phyloP scores from a whole-genome alignment of 2,888 invertebrate species.

The Bugula neritina region DNA sequence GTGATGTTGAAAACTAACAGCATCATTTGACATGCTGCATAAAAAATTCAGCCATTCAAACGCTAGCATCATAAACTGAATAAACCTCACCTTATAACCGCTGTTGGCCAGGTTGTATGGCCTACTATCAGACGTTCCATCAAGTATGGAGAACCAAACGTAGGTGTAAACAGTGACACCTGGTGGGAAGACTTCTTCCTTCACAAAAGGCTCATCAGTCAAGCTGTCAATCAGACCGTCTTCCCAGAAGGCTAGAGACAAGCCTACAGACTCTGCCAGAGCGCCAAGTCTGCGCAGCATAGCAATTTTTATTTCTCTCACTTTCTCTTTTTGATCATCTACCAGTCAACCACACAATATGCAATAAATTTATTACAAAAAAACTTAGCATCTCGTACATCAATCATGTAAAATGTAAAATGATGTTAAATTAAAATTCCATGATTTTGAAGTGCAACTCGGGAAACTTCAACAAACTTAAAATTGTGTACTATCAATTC shows the following conservation, averaged over 20 bases:
- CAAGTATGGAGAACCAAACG: constrained; percentile 43
- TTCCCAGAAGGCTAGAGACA: constrained; percentile 41
- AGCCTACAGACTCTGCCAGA: not conserved
- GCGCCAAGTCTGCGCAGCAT: not conserved
- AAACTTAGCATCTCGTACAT: too few relatives aligned
- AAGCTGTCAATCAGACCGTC: constrained; percentile 36
- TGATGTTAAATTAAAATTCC: too few relatives aligned
- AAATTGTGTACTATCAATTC: too few relatives aligned
- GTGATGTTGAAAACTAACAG: too few relatives aligned
- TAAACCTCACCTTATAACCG: constrained; percentile 48
- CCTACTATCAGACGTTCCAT: constrained; percentile 35
- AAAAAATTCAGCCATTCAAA: too few relatives aligned
- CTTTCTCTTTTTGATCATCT: not conserved
- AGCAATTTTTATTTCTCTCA: not conserved
- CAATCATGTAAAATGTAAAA: too few relatives aligned
- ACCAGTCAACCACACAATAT: too few relatives aligned
- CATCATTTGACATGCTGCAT: too few relatives aligned
- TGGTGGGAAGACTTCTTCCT: constrained; percentile 29
- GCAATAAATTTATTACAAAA: too few relatives aligned
- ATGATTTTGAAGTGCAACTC: too few relatives aligned
- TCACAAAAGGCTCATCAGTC: not conserved
- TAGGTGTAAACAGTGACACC: constrained; percentile 35
- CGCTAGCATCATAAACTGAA: too few relatives aligned
- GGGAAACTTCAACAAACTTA: too few relatives aligned
- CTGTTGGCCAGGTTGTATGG: constrained; percentile 41